A percentile compares a stretch with the other conserved stretches of the same genome.
Evolutionary conservation across 2,797 vertebrate species (phyloP).

Genomic region (Centropyge bicolor): DNA sequence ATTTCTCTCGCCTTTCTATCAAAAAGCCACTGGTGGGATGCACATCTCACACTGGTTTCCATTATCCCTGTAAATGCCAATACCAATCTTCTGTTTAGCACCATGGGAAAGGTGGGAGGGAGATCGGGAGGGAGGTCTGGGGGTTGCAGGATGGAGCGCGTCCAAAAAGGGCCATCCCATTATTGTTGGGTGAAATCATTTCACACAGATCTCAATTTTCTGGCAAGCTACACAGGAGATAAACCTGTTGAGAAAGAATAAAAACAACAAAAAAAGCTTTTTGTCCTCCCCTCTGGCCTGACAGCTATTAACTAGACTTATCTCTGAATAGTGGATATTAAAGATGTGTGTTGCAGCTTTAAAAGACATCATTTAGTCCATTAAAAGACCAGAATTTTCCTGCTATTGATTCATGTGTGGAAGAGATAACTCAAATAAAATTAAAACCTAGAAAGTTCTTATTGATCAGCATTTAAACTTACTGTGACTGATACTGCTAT

Average conservation of each 20-base stretch:
- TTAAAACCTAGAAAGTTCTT: background rate
- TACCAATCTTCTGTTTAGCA: constrained; percentile 57
- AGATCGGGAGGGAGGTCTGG: constrained; percentile 24
- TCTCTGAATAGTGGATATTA: constrained; percentile 48
- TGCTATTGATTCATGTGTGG: constrained; percentile 17
- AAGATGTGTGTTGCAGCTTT: constrained; percentile 6
- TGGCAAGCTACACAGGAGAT: constrained; percentile 39
- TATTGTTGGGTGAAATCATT: constrained; percentile 54
- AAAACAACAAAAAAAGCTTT: constrained; percentile 8
- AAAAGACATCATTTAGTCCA: constrained; percentile 31
- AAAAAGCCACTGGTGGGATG: constrained; percentile 50
- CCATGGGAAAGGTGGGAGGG: constrained; percentile 18
- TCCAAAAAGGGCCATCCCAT: constrained; percentile 51
- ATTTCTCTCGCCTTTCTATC: constrained; percentile 38
- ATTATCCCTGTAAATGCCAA: constrained; percentile 73
- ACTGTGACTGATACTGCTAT: no score
- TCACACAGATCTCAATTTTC: constrained; percentile 53
- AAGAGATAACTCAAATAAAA: constrained; percentile 12
- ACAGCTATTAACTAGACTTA: constrained; percentile 45
- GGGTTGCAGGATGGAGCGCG: background rate
- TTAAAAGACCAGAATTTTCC: constrained; percentile 35
- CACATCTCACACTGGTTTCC: constrained; percentile 65
- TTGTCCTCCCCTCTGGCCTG: constrained; percentile 19
- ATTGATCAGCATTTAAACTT: no score
- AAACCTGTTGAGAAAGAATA: constrained; percentile 35